These are phyloP conservation scores for Aricia artaxerxes DNA, from an alignment of 2,888 invertebrate genomes.

Conservation along the genomic window DNA sequence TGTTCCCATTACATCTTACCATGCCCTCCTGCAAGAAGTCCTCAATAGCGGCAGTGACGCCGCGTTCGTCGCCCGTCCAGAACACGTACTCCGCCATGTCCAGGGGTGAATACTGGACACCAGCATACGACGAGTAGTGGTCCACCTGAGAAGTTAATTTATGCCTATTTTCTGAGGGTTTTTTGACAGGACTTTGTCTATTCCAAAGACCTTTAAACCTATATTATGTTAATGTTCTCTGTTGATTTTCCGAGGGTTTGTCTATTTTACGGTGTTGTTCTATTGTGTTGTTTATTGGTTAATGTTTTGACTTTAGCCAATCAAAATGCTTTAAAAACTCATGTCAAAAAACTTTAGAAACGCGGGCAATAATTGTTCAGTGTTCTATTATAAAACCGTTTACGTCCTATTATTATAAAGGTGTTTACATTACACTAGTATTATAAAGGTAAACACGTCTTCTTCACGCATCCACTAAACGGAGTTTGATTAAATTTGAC, in stretches of 20 bases:
- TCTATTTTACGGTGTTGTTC: not conserved
- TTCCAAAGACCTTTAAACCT: too few relatives aligned
- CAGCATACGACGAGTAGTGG: constrained; percentile 75
- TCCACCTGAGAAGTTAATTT: constrained; percentile 68
- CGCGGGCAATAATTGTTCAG: too few relatives aligned
- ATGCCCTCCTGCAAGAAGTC: constrained; percentile 88
- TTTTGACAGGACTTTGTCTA: too few relatives aligned
- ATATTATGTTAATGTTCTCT: too few relatives aligned
- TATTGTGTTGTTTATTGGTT: too few relatives aligned
- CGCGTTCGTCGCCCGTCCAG: constrained; percentile 90
- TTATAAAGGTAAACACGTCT: not conserved
- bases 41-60: constrained; percentile 87
- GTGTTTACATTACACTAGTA: not conserved
- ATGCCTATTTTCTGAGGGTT: not conserved
- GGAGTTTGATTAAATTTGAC: not conserved
- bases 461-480: not conserved
- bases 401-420: too few relatives aligned
- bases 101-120: constrained; percentile 86
- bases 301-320: too few relatives aligned
- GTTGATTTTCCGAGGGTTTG: too few relatives aligned
- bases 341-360: too few relatives aligned
- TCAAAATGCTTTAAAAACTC: too few relatives aligned
- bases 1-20: constrained; percentile 64
- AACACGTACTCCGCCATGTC: constrained; percentile 92
- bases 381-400: too few relatives aligned